Evolutionary conservation across 2,888 invertebrate genomes (phyloP).

Genomic region (Andrena dorsata): DNA sequence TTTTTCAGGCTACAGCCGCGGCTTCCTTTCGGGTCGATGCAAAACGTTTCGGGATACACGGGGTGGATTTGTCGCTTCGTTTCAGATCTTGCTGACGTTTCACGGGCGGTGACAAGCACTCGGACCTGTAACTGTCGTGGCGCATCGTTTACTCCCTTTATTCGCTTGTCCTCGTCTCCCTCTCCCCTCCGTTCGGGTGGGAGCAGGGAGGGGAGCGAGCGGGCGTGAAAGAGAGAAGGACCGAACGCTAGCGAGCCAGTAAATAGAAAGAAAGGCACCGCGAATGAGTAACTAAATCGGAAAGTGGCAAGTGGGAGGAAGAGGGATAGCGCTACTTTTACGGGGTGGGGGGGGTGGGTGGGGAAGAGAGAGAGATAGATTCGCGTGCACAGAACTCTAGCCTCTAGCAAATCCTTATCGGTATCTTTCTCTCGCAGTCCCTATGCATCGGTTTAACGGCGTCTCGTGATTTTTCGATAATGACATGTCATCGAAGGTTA

Average conservation of each 20-base stretch:
- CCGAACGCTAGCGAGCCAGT: slow-evolving; percentile 20
- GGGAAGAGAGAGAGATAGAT: not conserved
- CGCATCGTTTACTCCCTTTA: slow-evolving; percentile 65
- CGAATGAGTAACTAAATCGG: slow-evolving; percentile 9
- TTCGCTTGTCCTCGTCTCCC: slow-evolving; percentile 35
- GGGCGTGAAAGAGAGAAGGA: slow-evolving; percentile 25
- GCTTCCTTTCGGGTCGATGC: slow-evolving; percentile 2
- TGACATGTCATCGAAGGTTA: slow-evolving; percentile 57
- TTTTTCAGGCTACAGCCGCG: slow-evolving; percentile 5
- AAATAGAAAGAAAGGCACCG: slow-evolving; percentile 14
- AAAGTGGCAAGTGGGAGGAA: slow-evolving; percentile 2
- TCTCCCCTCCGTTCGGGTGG: not conserved
- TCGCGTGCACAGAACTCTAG: slow-evolving; percentile 40
- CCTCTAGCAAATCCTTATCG: slow-evolving; percentile 32
- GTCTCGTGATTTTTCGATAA: slow-evolving; percentile 69
- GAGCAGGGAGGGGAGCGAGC: slow-evolving; percentile 16
- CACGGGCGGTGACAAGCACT: slow-evolving; percentile 74
- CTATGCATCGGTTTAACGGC: slow-evolving; percentile 69
- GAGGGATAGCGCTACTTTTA: slow-evolving; percentile 17
- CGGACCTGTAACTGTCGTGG: slow-evolving; percentile 71
- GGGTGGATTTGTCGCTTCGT: slow-evolving; percentile 8
- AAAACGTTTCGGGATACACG: not conserved
- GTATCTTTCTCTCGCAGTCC: slow-evolving; percentile 45
- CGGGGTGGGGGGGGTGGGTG: not conserved
- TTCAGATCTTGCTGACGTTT: slow-evolving; percentile 69